Evolutionary conservation across 2,113 vertebrate genomes (phyloP).

Genomic region (Haliaeetus leucogaster): DNA sequence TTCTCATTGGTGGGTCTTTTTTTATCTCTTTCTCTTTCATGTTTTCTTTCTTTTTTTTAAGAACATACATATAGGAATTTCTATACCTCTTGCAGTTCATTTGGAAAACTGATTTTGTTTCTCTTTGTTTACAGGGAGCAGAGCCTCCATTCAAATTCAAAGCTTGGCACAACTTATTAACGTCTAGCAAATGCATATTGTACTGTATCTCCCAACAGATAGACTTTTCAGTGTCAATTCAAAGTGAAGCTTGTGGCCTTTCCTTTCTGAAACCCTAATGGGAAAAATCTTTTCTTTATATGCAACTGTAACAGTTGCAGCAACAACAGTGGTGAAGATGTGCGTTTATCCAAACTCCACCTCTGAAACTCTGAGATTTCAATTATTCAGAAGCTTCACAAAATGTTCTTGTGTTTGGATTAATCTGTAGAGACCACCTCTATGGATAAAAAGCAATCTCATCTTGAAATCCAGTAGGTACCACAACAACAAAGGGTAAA

Average conservation of each 20-base stretch:
- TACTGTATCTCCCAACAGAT: background rate
- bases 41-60: background rate
- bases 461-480: background rate
- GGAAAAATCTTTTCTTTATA: background rate
- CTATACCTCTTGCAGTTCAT: background rate
- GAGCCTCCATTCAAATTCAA: background rate
- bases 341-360: background rate
- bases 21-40: background rate
- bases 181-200: background rate
- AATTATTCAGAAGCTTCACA: background rate
- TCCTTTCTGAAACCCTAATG: background rate
- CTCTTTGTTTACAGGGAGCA: background rate
- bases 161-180: background rate
- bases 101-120: background rate
- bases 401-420: background rate
- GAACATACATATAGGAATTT: background rate
- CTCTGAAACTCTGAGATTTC: background rate
- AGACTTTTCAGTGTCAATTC: background rate
- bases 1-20: background rate
- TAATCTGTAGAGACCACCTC: background rate
- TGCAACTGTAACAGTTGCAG: background rate
- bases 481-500: background rate
- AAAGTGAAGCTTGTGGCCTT: background rate
- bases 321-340: background rate
- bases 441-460: constrained; percentile 16